Evolutionary conservation across 2,113 vertebrate genomes (phyloP).

Genomic region (Syngnathoides biaculeatus): DNA sequence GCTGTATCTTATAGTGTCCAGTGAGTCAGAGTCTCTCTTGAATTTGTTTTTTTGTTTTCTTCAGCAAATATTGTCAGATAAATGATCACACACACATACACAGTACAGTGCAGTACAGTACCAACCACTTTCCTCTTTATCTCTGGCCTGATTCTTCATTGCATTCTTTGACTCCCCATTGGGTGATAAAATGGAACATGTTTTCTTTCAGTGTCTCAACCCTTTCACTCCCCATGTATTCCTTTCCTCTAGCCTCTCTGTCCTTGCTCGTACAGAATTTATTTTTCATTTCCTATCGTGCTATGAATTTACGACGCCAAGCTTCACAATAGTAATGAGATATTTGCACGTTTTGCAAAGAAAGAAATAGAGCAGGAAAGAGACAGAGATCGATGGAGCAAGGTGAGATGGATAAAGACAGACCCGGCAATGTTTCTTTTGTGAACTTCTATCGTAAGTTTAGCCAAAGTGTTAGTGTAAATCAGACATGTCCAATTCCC

Average conservation of each 20-base stretch:
- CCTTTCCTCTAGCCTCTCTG: slow-evolving; percentile 19
- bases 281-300: background rate
- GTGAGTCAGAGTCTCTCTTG: background rate
- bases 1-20: background rate
- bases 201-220: slow-evolving; percentile 30
- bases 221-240: slow-evolving; percentile 10
- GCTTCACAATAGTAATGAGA: slow-evolving; percentile 3
- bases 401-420: slow-evolving; percentile 42
- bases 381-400: slow-evolving; percentile 36
- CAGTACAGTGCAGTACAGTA: slow-evolving; percentile 37
- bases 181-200: slow-evolving; percentile 32
- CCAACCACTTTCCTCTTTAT: slow-evolving; percentile 56
- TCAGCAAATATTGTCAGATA: background rate
- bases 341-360: slow-evolving; percentile 8
- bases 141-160: slow-evolving; percentile 56
- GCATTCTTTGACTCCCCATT: slow-evolving; percentile 57
- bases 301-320: background rate
- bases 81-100: slow-evolving; percentile 6
- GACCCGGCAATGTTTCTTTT: slow-evolving; percentile 53
- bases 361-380: slow-evolving; percentile 9
- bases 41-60: background rate
- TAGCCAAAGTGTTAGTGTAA: slow-evolving; percentile 72
- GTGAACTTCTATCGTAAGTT: slow-evolving; percentile 69
- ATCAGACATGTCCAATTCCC: slow-evolving; percentile 66
- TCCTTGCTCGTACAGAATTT: background rate